Evolutionary conservation across 2,797 vertebrate genomes (phyloP).

Genomic region (Uromys caudimaculatus): DNA sequence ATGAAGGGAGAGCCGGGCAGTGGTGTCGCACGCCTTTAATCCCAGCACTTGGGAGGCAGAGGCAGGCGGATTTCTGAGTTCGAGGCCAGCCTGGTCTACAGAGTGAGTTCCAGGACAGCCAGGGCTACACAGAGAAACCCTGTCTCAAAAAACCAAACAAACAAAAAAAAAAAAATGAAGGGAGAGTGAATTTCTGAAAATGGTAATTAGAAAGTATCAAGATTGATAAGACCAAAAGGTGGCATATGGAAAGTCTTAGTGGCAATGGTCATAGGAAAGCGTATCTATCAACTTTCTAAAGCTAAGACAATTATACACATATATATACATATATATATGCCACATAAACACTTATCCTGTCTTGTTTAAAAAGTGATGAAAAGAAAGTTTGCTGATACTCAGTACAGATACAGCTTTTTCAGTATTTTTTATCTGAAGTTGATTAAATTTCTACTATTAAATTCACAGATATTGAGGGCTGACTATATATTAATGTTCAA

Average conservation of each 20-base stretch:
- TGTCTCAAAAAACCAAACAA: too few species aligned
- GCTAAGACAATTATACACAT: not conserved
- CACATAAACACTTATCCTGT: not conserved
- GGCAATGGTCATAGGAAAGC: not conserved
- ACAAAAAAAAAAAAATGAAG: too few species aligned
- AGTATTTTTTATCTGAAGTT: not conserved
- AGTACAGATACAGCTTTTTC: not conserved
- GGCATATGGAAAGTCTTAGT: not conserved
- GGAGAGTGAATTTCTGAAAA: not conserved
- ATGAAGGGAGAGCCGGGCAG: not conserved
- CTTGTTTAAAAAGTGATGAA: not conserved
- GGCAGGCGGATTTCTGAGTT: too few species aligned
- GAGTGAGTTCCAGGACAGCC: too few species aligned
- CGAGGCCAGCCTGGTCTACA: too few species aligned
- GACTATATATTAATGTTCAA: not conserved
- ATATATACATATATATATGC: not conserved
- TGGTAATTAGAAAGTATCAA: not conserved
- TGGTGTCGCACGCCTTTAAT: too few species aligned
- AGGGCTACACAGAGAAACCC: too few species aligned
- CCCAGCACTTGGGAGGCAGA: too few species aligned
- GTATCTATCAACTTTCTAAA: not conserved
- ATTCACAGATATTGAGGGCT: not conserved
- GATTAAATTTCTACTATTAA: not conserved
- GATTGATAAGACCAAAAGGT: not conserved
- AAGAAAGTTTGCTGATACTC: not conserved